These are phyloP conservation scores for Noctuana brunneofusca DNA, from an alignment of 2,888 invertebrate genomes.

Conservation along the genomic window DNA sequence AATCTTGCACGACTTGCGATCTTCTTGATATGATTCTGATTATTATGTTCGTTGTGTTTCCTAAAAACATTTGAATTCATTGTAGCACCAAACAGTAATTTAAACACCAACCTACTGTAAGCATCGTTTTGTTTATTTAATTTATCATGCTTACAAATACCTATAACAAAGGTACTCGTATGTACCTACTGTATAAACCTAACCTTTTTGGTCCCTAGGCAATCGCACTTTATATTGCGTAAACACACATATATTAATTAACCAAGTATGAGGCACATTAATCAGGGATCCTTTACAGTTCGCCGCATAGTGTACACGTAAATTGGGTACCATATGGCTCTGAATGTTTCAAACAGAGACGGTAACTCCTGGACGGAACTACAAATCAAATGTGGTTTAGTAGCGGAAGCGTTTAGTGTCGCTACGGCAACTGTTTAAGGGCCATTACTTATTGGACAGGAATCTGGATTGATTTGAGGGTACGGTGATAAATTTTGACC, in stretches of 20 bases:
- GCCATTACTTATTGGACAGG: constrained; percentile 63
- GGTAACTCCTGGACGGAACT: constrained; percentile 71
- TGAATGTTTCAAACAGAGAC: constrained; percentile 63
- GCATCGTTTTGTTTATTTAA: background rate
- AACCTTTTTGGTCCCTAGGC: constrained; percentile 14
- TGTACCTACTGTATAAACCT: background rate
- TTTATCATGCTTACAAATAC: constrained; percentile 1
- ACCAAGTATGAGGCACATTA: constrained; percentile 29
- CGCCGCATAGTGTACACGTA: constrained; percentile 38
- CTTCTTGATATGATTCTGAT: constrained; percentile 7
- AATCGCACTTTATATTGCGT: constrained; percentile 17
- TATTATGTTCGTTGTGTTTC: background rate
- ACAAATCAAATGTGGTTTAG: constrained; percentile 78
- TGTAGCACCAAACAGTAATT: background rate
- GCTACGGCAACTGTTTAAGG: constrained; percentile 63
- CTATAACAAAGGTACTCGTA: too few species aligned
- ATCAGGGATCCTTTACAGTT: constrained; percentile 32
- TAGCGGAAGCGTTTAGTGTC: constrained; percentile 69
- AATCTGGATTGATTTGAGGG: constrained; percentile 41
- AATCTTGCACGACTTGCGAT: background rate
- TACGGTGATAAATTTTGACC: constrained; percentile 24
- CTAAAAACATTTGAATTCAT: background rate
- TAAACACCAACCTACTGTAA: background rate
- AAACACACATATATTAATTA: constrained; percentile 25
- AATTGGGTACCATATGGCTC: constrained; percentile 65